Percentiles rank a stretch among this genome's conserved stretches.
Evolutionary conservation across 2,113 vertebrate species (phyloP).

Genomic region (Dromiciops gliroides): DNA sequence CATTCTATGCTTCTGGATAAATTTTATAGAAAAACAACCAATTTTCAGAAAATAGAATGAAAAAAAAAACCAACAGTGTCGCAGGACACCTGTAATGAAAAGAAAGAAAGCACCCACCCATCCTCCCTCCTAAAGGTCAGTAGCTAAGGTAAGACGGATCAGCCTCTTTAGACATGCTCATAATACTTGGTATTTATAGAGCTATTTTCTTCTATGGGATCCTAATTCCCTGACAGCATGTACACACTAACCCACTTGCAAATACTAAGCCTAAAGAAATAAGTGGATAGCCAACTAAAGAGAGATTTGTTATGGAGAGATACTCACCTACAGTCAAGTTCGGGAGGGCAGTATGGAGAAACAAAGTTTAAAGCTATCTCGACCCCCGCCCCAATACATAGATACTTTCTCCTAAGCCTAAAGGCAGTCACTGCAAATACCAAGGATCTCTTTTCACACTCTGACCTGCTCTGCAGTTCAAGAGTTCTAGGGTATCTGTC

Average conservation of each 20-base stretch:
- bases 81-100: conserved; percentile 29
- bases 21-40: conserved; percentile 50
- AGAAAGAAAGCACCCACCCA: conserved; percentile 19
- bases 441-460: background rate
- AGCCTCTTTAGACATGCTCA: conserved; percentile 57
- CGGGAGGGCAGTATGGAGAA: conserved; percentile 1
- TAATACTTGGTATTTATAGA: conserved; percentile 70
- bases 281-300: conserved; percentile 21
- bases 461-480: background rate
- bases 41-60: conserved; percentile 44
- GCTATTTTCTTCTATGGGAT: conserved; percentile 52
- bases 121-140: conserved; percentile 59
- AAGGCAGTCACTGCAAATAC: conserved; percentile 27
- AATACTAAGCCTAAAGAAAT: conserved; percentile 27
- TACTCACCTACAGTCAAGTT: background rate
- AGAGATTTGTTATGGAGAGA: conserved; percentile 28
- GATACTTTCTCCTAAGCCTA: background rate
- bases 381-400: background rate
- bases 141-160: conserved; percentile 67
- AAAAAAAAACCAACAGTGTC: conserved; percentile 1
- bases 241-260: conserved; percentile 57
- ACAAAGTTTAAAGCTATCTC: background rate
- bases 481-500: background rate
- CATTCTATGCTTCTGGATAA: conserved; percentile 17
- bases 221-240: conserved; percentile 65